Base-by-base conservation (phyloP, 2,797 vertebrate genomes). In the Microctenopoma steveboyesi region DNA sequence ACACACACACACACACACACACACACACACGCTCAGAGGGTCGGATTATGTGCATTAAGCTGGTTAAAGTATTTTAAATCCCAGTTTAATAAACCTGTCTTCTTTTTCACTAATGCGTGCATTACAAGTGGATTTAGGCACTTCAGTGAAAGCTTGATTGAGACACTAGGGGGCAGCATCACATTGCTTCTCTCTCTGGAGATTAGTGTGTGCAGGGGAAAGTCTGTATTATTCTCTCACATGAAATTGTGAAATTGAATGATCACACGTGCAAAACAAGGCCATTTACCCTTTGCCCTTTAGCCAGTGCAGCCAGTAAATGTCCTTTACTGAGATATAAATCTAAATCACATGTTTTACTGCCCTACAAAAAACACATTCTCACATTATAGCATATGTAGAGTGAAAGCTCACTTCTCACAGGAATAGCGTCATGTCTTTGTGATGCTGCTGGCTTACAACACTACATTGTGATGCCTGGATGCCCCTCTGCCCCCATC, bases 401-500 rank as follows among this genome's bases (percentile, higher is more conserved):
- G 35, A 43, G 40, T 9, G 51, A 81, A 79, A 81, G 71, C 71
- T 70, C 78, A 74, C 62, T 66, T 65, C 63, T 74, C 62, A 56
- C 52, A 45, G 76, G 76, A 56, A 86, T 91, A 64, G 77, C 86
- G 72, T 92, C 91, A 92, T 85, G 80, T 81, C 72, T 69, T 76
- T 67, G 77, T 57, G 72, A 78, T 78, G 79, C 56, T 78, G 63
- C 70, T 76, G 78, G 74, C 65, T 40, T 51, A 89, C 90, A 91
- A 87, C 74, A 53, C 79, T 54, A 82, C 82, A 93, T 92, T 94
- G 92, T 94, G 59, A 86, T 79, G 82, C 84, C 88, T 89, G 82
- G 84, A 90, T 85, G 80, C 86, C 87, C 80, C 83, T 79, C 50
- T 86, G 82, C 92, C 93, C 91, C 66, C 88, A 94, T 95, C 28